A percentile compares a stretch with the other conserved stretches of the same genome.
These are phyloP conservation scores for Abscondita cerata DNA, from an alignment of 2,888 invertebrate genomes.

Conservation along the genomic window DNA sequence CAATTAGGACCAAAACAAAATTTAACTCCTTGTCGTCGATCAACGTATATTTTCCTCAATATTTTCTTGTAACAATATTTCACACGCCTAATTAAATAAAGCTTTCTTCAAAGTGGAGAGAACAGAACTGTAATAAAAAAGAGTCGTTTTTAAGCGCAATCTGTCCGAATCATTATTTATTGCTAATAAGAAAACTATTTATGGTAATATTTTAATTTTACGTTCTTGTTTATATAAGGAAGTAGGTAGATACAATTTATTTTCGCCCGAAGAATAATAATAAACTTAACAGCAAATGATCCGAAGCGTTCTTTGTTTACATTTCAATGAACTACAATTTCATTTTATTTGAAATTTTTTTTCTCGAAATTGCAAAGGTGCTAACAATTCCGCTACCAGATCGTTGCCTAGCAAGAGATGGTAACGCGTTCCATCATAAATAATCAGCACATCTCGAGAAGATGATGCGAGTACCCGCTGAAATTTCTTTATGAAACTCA, in stretches of 20 bases:
- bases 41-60: too few relatives aligned
- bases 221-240: conserved; percentile 15
- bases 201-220: conserved; percentile 14
- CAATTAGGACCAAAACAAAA: too few relatives aligned
- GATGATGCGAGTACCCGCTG: conserved; percentile 30
- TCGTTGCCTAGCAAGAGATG: conserved; percentile 35
- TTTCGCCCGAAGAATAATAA: conserved; percentile 17
- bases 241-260: conserved; percentile 12
- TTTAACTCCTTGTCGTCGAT: too few relatives aligned
- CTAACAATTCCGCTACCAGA: conserved; percentile 44
- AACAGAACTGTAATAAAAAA: too few relatives aligned
- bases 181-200: conserved; percentile 14
- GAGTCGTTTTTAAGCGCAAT: background rate
- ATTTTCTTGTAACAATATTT: too few relatives aligned
- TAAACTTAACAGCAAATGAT: conserved; percentile 16
- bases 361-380: conserved; percentile 37
- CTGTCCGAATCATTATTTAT: conserved; percentile 10
- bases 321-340: background rate
- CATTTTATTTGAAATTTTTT: conserved; percentile 17
- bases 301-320: conserved; percentile 12
- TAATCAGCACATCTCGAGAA: conserved; percentile 30
- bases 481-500: conserved; percentile 37
- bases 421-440: conserved; percentile 39
- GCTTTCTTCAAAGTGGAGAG: too few relatives aligned
- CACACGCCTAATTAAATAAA: too few relatives aligned